phyloP scores from a whole-genome alignment of 2,113 vertebrate genomes.

The Siniperca knerii region DNA sequence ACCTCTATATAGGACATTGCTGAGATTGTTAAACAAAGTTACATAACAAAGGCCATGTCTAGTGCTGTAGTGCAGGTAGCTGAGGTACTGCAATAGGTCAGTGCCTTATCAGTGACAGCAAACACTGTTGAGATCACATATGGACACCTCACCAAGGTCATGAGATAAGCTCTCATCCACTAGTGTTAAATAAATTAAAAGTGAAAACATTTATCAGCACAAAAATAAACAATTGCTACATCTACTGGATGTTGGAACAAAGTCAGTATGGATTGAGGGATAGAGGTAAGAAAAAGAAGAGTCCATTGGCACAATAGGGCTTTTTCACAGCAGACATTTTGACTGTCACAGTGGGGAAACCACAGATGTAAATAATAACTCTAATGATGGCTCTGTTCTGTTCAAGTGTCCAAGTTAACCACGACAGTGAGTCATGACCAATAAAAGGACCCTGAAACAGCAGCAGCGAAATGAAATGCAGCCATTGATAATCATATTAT shows the following conservation, averaged over 20 bases:
- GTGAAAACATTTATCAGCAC: neutral
- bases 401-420: neutral
- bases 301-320: neutral
- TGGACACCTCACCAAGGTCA: slow-evolving; percentile 42
- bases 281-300: neutral
- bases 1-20: neutral
- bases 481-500: neutral
- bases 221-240: neutral
- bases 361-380: no score
- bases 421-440: no score
- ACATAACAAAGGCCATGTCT: neutral
- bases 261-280: neutral
- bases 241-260: neutral
- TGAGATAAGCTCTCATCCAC: slow-evolving; percentile 43
- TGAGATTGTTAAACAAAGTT: slow-evolving; percentile 6
- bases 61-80: neutral
- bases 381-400: neutral
- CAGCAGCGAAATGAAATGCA: neutral
- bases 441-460: neutral
- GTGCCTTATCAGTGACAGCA: slow-evolving; percentile 59
- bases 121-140: slow-evolving; percentile 45
- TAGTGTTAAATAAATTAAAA: neutral
- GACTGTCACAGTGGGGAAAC: neutral
- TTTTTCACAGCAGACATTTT: neutral
- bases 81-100: slow-evolving; percentile 20